Evolutionary conservation across 2,888 invertebrate genomes (phyloP).

Genomic region (Drosophila glabriapex): DNA sequence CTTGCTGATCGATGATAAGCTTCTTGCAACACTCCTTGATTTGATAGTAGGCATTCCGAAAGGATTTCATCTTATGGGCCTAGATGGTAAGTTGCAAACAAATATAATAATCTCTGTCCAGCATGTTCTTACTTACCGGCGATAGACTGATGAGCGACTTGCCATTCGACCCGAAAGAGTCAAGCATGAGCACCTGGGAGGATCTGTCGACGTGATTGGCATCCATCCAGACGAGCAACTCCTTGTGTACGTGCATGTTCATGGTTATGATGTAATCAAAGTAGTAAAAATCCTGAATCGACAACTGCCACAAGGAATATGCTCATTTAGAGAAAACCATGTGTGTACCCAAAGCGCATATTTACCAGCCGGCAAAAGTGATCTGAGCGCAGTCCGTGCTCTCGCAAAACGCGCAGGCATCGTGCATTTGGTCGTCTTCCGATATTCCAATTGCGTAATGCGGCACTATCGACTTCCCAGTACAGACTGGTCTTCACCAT

Average conservation of each 20-base stretch:
- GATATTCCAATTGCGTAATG: conserved; percentile 93
- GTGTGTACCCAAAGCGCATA: not conserved
- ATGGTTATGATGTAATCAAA: conserved; percentile 97
- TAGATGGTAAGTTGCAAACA: conserved; percentile 1
- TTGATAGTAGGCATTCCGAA: conserved; percentile 69
- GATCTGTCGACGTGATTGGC: conserved; percentile 19
- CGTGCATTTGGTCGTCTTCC: conserved; percentile 91
- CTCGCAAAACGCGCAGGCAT: conserved; percentile 87
- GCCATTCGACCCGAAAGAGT: conserved; percentile 36
- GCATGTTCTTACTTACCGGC: conserved; percentile 40
- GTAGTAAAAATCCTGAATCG: conserved; percentile 89
- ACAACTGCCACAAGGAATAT: conserved; percentile 86
- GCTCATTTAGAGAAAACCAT: not conserved
- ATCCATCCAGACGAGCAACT: conserved; percentile 57
- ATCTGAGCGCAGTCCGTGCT: conserved; percentile 87
- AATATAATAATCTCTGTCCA: not conserved
- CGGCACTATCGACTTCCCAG: conserved; percentile 96
- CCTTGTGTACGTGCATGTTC: conserved; percentile 88
- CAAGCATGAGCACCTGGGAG: conserved; percentile 34
- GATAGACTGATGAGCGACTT: conserved; percentile 40
- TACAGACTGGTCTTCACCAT: conserved; percentile 83
- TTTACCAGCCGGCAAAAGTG: conserved; percentile 88
- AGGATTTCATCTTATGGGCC: conserved; percentile 59
- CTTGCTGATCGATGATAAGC: conserved; percentile 61
- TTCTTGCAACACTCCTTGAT: conserved; percentile 70